Conservation (phyloP, 2,888 invertebrate species). For the Mesorhabditis sp. region DNA sequence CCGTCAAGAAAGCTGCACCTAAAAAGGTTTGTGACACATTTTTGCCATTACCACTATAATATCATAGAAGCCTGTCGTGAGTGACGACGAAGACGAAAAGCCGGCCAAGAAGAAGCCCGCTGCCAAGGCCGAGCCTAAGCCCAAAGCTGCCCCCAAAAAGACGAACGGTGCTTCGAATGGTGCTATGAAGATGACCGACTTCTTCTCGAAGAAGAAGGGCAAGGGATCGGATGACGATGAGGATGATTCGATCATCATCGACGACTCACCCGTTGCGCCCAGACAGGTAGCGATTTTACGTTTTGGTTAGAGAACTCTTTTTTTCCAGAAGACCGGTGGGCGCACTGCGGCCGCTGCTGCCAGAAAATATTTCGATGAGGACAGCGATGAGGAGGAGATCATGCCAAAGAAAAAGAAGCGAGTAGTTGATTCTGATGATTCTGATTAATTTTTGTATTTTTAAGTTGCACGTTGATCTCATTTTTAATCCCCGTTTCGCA, state of each 20-base stretch:
- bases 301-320: constrained; percentile 6
- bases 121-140: constrained; percentile 16
- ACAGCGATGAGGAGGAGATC: constrained; percentile 14
- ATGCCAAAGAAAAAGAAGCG: constrained; percentile 24
- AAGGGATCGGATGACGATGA: constrained; percentile 14
- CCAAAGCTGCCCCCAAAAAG: constrained; percentile 7
- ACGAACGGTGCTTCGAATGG: constrained; percentile 9
- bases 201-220: constrained; percentile 14
- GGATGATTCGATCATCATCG: constrained; percentile 10
- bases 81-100: constrained; percentile 14
- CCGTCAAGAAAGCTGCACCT: constrained; percentile 6
- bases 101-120: constrained; percentile 15
- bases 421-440: constrained; percentile 22
- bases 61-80: background rate
- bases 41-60: background rate
- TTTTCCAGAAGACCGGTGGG: background rate
- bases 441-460: constrained; percentile 15
- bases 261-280: background rate
- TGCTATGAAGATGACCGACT: constrained; percentile 16
- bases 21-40: constrained; percentile 8
- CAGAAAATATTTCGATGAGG: constrained; percentile 14
- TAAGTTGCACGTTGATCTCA: background rate
- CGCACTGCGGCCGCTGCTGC: constrained; percentile 10
- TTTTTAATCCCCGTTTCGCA: background rate
- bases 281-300: background rate